Evolutionary conservation across 2,888 invertebrate genomes (phyloP).

Genomic region (Thymelicus lineola): DNA sequence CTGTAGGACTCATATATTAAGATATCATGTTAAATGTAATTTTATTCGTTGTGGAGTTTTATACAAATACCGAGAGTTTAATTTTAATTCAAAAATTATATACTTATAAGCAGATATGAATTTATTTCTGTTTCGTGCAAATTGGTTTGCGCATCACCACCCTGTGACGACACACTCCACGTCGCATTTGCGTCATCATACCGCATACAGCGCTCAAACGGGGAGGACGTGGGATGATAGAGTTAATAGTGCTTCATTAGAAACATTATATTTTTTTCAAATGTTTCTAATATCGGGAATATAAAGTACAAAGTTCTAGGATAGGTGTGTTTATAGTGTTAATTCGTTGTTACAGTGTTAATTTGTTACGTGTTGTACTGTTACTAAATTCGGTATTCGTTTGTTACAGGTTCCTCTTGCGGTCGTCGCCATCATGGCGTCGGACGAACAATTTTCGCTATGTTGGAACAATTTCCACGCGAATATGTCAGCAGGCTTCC

Average conservation of each 20-base stretch:
- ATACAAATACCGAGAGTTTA: not conserved
- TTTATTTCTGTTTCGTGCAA: constrained; percentile 57
- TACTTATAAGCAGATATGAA: constrained; percentile 10
- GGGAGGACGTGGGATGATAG: constrained; percentile 74
- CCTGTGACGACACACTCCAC: constrained; percentile 72
- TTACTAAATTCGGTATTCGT: constrained; percentile 19
- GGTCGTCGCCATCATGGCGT: constrained; percentile 87
- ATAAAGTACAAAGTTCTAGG: constrained; percentile 81
- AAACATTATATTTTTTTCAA: constrained; percentile 70
- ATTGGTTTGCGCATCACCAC: constrained; percentile 49
- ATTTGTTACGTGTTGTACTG: not conserved
- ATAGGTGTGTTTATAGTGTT: constrained; percentile 62
- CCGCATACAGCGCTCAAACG: constrained; percentile 72
- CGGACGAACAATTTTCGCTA: constrained; percentile 90
- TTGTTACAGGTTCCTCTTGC: constrained; percentile 66
- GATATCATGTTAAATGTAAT: constrained; percentile 1
- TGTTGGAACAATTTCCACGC: constrained; percentile 92
- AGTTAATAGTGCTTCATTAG: constrained; percentile 62
- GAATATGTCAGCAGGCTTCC: constrained; percentile 89
- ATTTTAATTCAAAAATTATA: not conserved
- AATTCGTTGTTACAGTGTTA: not conserved
- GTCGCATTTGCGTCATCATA: constrained; percentile 81
- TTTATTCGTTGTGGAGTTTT: constrained; percentile 17
- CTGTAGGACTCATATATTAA: not conserved
- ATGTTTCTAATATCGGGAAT: constrained; percentile 80